phyloP scores from a whole-genome alignment of 2,797 vertebrate species.

The Hyperoplus lanceolatus region DNA sequence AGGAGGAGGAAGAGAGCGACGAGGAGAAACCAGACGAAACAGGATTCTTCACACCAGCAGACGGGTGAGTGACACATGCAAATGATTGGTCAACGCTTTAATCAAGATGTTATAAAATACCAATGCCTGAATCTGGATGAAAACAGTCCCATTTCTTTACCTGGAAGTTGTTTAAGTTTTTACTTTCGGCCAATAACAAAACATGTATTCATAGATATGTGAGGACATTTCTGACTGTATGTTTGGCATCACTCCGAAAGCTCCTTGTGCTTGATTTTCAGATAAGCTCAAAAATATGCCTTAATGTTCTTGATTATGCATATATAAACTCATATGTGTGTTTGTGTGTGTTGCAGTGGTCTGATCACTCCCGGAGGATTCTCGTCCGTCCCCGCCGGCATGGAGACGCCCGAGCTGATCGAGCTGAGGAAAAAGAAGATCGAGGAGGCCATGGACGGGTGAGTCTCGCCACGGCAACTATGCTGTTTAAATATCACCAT shows the following conservation, averaged over 20 bases:
- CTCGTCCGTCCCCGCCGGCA: constrained; percentile 93
- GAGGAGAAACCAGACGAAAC: constrained; percentile 95
- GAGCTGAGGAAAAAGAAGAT: constrained; percentile 97
- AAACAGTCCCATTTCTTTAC: neutral
- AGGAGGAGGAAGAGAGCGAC: constrained; percentile 94
- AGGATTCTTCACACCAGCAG: constrained; percentile 93
- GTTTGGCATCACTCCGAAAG: neutral
- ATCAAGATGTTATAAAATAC: neutral
- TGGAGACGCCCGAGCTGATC: constrained; percentile 96
- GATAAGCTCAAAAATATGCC: neutral
- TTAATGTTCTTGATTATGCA: neutral
- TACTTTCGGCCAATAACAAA: neutral
- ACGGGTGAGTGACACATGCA: constrained; percentile 83
- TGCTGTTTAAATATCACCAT: too few relatives aligned
- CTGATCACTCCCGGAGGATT: constrained; percentile 95
- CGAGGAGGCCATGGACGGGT: constrained; percentile 96
- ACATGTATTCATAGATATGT: neutral
- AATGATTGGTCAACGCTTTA: neutral
- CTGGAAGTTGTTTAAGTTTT: too few relatives aligned
- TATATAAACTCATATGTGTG: neutral
- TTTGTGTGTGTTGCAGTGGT: constrained; percentile 80
- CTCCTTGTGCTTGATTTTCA: neutral
- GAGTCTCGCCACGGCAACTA: constrained; percentile 32
- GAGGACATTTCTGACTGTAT: neutral
- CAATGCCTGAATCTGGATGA: neutral